Base-by-base conservation (phyloP, 2,797 vertebrate genomes). In the Fistularia tabacaria region DNA sequence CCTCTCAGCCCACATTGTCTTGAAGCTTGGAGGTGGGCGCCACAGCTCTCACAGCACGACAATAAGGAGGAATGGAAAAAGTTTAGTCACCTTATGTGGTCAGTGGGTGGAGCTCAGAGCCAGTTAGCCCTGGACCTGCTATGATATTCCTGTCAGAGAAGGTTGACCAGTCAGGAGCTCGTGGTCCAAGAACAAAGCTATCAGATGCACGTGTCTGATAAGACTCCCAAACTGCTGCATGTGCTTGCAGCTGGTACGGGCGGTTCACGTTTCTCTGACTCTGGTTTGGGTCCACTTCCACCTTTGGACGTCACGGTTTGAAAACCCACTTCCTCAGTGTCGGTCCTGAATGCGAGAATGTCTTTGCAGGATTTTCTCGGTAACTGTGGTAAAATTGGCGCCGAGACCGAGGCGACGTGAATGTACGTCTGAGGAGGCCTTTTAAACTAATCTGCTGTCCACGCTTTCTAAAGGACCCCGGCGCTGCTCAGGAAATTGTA, bases 21-120 rank as follows among this genome's bases (percentile, higher is more conserved):
- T 78, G 85, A 87, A 83, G 82, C 85, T 69, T 71, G 76, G 64
- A 66, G 69, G 68, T 69, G 76, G 67, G 71, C 73, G 66, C 69
- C 59, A 77, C 66, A 52, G 77, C 81, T 85, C 76, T 74, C 71
- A 81, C 69, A 71, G 73, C 82, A 76, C 81, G 88, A 85, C 84
- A 89, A 89, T 83, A 82, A 80, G 82, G 89, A 86, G 85, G 90
- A 92, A 92, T 90, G 69, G 89, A 86, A 86, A 83, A 87, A 82
- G 83, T 86, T 88, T 89, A 66, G 76, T 85, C 80, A 88, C 86
- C 86, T 89, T 87, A 84, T 85, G 83, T 84, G 76, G 67, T 81
- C 75, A 53, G 79, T 77, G 81, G 73, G 83, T 78, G 79, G 77
- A 83, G 83, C 86, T 89, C 85, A 85, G 65, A 56, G 64, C 74